These are phyloP conservation scores for Oligia fasciuncula DNA, from an alignment of 2,888 invertebrate species.

Conservation along the genomic window DNA sequence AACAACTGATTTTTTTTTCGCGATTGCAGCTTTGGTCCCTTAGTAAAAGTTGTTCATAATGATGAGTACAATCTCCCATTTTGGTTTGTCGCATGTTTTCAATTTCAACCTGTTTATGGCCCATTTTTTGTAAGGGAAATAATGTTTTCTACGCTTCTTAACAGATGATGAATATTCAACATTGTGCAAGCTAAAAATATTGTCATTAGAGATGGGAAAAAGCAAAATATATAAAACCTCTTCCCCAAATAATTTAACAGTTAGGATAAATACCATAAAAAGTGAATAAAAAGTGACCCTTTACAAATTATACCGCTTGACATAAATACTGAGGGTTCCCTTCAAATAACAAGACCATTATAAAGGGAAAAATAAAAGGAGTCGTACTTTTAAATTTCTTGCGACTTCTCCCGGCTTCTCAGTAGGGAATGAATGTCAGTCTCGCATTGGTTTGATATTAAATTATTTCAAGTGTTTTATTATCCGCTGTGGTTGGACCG, in stretches of 20 bases:
- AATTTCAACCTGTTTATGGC: background rate
- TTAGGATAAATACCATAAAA: conserved; percentile 1
- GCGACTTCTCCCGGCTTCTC: background rate
- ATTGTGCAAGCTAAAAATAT: background rate
- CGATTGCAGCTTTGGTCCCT: too few species aligned
- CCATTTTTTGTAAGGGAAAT: background rate
- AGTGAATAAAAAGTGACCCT: conserved; percentile 3
- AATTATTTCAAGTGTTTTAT: conserved; percentile 31
- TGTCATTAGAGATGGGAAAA: background rate
- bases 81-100: too few species aligned
- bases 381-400: conserved; percentile 33
- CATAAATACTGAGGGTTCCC: conserved; percentile 34
- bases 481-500: background rate
- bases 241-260: conserved; percentile 17
- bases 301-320: conserved; percentile 45
- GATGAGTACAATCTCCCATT: too few species aligned
- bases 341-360: conserved; percentile 42
- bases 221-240: background rate
- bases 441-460: conserved; percentile 11
- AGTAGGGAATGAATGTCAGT: conserved; percentile 40
- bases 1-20: too few species aligned
- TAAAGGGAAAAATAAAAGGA: conserved; percentile 28
- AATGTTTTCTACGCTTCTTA: background rate
- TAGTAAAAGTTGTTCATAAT: too few species aligned
- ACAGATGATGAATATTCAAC: background rate